phyloP scores from a whole-genome alignment of 1,140 invertebrate genomes.

The Drosophila kanapiae region DNA sequence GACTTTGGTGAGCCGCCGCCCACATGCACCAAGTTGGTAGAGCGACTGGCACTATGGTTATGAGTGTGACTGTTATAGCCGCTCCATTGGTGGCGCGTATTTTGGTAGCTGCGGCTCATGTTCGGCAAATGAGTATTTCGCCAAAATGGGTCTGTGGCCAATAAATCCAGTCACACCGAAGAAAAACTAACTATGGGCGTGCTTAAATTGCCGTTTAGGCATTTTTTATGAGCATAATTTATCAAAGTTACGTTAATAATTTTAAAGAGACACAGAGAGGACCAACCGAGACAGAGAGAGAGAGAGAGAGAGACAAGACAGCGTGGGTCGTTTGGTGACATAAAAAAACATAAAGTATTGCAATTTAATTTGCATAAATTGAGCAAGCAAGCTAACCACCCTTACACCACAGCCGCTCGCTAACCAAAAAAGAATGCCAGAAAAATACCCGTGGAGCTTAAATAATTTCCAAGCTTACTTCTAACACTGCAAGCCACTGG shows the following conservation, averaged over 20 bases:
- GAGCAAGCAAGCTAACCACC: conserved; percentile 52
- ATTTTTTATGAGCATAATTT: conserved; percentile 82
- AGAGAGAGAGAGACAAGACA: conserved; percentile 16
- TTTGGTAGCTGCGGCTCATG: conserved; percentile 74
- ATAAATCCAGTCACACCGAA: conserved; percentile 58
- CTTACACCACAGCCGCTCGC: conserved; percentile 12
- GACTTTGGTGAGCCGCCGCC: background rate
- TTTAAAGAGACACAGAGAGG: conserved; percentile 23
- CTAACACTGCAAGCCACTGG: conserved; percentile 68
- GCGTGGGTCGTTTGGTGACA: conserved; percentile 62
- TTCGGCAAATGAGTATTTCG: conserved; percentile 66
- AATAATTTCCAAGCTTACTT: conserved; percentile 76
- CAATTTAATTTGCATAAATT: conserved; percentile 83
- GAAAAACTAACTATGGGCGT: conserved; percentile 73
- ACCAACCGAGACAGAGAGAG: background rate
- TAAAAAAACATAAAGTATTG: conserved; percentile 74
- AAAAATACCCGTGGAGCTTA: conserved; percentile 72
- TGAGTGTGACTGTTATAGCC: conserved; percentile 26
- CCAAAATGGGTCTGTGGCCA: conserved; percentile 77
- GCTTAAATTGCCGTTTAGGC: conserved; percentile 82
- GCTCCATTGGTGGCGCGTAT: conserved; percentile 63
- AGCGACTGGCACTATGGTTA: conserved; percentile 50
- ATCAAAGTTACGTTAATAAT: conserved; percentile 82
- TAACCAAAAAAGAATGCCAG: conserved; percentile 49
- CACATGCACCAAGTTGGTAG: conserved; percentile 28